Evolutionary conservation across 2,797 vertebrate genomes (phyloP).

Genomic region (Nannoperca australis): DNA sequence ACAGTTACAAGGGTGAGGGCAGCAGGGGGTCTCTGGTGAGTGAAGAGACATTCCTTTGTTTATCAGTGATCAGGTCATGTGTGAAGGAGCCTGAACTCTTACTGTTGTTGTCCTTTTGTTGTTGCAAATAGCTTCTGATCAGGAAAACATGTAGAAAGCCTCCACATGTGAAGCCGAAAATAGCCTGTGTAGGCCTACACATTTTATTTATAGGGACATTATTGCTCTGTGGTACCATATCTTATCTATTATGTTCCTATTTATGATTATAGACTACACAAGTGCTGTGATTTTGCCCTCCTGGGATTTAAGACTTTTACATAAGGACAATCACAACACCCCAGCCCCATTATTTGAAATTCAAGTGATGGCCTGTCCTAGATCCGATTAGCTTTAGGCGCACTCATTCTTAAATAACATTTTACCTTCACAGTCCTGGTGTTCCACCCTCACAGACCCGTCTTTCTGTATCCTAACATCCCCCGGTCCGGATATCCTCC

Average conservation of each 20-base stretch:
- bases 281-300: neutral
- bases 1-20: slow-evolving; percentile 11
- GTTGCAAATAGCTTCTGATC: slow-evolving; percentile 11
- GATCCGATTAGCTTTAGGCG: slow-evolving; percentile 8
- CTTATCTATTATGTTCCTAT: neutral
- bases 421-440: slow-evolving; percentile 76
- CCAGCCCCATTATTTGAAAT: slow-evolving; percentile 19
- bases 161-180: neutral
- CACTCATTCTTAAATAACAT: slow-evolving; percentile 17
- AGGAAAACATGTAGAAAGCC: neutral
- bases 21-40: slow-evolving; percentile 40
- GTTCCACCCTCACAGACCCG: slow-evolving; percentile 84
- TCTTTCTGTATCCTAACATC: slow-evolving; percentile 90
- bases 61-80: slow-evolving; percentile 43
- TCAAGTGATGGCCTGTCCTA: slow-evolving; percentile 41
- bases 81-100: slow-evolving; percentile 26
- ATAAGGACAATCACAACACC: slow-evolving; percentile 27
- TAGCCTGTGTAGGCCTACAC: neutral
- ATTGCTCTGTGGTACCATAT: neutral
- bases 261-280: neutral
- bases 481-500: slow-evolving; percentile 76
- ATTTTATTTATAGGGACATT: neutral
- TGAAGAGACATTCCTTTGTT: slow-evolving; percentile 54
- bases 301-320: neutral
- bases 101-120: slow-evolving; percentile 11